A percentile compares a stretch with the other conserved stretches of the same genome.
These are phyloP conservation scores for Hyalella azteca DNA, from an alignment of 2,888 invertebrate species.

Conservation along the genomic window DNA sequence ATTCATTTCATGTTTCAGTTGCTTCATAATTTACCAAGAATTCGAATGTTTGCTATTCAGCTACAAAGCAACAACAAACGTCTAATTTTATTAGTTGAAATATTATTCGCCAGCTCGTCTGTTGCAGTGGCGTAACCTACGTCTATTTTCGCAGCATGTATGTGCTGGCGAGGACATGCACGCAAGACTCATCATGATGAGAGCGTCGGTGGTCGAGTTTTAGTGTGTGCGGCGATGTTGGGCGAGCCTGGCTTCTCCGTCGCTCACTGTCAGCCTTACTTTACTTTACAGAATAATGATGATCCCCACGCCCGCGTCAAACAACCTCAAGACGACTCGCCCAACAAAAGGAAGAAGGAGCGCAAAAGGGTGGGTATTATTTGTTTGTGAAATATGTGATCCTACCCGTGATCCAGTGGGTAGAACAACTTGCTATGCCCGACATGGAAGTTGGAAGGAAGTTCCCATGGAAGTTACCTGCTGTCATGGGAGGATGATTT, in stretches of 20 bases:
- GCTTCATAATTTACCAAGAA: no score
- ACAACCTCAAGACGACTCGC: slow-evolving; percentile 25
- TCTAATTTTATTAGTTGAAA: no score
- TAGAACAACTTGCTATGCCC: no score
- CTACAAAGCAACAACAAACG: no score
- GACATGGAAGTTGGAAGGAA: no score
- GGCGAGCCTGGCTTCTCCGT: neutral
- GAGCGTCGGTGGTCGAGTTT: slow-evolving; percentile 1
- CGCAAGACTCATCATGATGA: neutral
- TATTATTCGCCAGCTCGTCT: no score
- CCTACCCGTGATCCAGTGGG: no score
- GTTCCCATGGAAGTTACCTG: no score
- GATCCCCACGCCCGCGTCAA: slow-evolving; percentile 22
- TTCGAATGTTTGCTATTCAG: no score
- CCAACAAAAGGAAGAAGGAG: slow-evolving; percentile 46
- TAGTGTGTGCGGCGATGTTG: neutral
- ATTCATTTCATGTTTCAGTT: no score
- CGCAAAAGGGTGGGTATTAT: slow-evolving; percentile 40
- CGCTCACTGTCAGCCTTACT: slow-evolving; percentile 27
- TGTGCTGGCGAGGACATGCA: slow-evolving; percentile 18
- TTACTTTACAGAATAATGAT: slow-evolving; percentile 40
- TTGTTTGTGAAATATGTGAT: no score
- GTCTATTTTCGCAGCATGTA: slow-evolving; percentile 22
- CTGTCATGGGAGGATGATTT: no score
- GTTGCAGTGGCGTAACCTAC: neutral